Evolutionary conservation across 2,888 invertebrate species (phyloP).

Genomic region (Phaedon cochleariae): DNA sequence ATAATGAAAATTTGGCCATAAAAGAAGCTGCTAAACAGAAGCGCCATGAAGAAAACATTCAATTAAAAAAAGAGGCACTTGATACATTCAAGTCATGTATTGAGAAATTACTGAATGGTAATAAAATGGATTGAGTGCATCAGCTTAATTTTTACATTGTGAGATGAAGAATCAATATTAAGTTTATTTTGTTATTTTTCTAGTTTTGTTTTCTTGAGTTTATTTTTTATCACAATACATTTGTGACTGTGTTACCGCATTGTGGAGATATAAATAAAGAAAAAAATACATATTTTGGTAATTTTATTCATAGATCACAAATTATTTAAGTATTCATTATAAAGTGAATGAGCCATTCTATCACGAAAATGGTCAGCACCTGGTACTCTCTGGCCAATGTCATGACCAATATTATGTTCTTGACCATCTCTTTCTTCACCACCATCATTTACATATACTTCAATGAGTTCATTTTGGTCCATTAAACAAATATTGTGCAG

Average conservation of each 20-base stretch:
- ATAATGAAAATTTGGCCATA: neutral
- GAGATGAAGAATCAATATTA: conserved; percentile 1
- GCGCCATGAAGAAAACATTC: neutral
- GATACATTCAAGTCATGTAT: conserved; percentile 5
- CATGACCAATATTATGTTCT: neutral
- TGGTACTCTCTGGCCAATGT: neutral
- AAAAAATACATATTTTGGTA: too few species aligned
- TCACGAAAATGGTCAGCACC: conserved; percentile 1
- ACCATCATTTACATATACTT: too few species aligned
- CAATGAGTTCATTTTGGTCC: too few species aligned
- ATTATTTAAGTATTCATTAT: neutral
- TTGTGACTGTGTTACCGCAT: too few species aligned
- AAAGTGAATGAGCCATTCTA: conserved; percentile 1
- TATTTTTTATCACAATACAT: too few species aligned
- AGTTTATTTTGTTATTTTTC: too few species aligned
- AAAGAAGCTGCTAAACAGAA: conserved; percentile 3
- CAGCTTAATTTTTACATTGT: too few species aligned
- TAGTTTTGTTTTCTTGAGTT: too few species aligned
- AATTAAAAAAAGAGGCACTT: neutral
- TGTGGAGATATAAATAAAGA: neutral
- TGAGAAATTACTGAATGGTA: neutral
- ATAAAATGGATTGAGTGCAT: too few species aligned
- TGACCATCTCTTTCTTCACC: neutral
- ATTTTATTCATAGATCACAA: neutral
- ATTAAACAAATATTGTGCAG: too few species aligned